These are phyloP conservation scores for Oligia latruncula DNA, from an alignment of 2,888 invertebrate species.

Conservation along the genomic window DNA sequence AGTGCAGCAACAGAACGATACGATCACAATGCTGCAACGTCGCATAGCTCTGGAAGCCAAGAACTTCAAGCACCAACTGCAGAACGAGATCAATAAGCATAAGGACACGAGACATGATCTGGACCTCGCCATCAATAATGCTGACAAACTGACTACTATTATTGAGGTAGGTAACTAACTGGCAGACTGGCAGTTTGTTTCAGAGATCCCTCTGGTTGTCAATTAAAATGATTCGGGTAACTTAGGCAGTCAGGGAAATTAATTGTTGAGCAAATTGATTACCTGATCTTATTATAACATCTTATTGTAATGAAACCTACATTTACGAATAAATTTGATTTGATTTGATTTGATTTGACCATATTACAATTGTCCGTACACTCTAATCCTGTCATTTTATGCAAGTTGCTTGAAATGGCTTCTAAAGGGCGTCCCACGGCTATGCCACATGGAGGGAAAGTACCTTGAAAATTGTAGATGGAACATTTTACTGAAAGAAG, in stretches of 20 bases:
- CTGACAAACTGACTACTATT: slow-evolving; percentile 90
- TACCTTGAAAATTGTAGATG: too few species aligned
- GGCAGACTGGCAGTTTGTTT: background rate
- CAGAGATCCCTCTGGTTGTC: too few species aligned
- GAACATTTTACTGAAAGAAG: too few species aligned
- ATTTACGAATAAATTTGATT: too few species aligned
- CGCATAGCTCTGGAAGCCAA: slow-evolving; percentile 93
- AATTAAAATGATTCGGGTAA: too few species aligned
- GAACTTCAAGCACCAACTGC: slow-evolving; percentile 93
- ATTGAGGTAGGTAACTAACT: slow-evolving; percentile 85
- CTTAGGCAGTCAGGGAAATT: background rate
- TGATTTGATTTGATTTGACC: too few species aligned
- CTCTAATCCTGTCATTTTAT: background rate
- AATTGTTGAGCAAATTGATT: background rate
- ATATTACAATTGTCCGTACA: background rate
- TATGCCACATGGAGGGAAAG: too few species aligned
- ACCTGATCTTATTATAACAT: too few species aligned
- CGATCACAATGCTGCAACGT: slow-evolving; percentile 91
- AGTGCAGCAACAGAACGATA: slow-evolving; percentile 91
- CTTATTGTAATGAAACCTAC: too few species aligned
- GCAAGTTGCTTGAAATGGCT: background rate
- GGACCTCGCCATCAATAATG: slow-evolving; percentile 90
- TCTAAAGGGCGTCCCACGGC: too few species aligned
- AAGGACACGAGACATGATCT: slow-evolving; percentile 93
- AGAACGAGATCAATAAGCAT: slow-evolving; percentile 92